Evolutionary conservation across 2,888 invertebrate species (phyloP), one percentile per base, ranked within the genome.

Genomic region (Disparrhopalites patrizii): DNA sequence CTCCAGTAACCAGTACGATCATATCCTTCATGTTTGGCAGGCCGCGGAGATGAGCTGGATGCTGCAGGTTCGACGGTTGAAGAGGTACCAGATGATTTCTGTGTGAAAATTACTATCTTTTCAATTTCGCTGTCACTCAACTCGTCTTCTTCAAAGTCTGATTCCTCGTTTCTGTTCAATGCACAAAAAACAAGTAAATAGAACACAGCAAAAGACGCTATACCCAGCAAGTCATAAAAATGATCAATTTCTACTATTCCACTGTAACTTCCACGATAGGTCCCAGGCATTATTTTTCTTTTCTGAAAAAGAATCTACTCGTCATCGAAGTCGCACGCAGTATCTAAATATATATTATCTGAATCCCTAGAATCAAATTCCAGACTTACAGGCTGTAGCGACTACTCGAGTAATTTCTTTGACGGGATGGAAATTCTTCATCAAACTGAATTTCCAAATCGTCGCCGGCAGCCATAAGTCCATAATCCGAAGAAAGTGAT

Each of bases 361-460:
- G 65, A 20, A 57, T 18, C 8, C 7, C 33, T 8, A 13, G 7
- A 33, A 28, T 30, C 13, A 8, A 31, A 38, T 40, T 7, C 43
- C 18, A 60, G 43, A 68, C 68, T 70, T 65, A 68, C 68, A 70
- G 61, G 55, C 67, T 68, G 60, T 63, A 63, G 43, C 67, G 43
- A 36, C 68, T 69, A 58, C 62, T 70, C 36, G 67, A 66, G 50
- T 66, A 69, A 27, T 66, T 69, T 68, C 91, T 82, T 20, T 91
- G 91, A 65, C 87, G 86, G 1, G 90, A 90, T 18, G 80, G 84
- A 71, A 81, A 36, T 80, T 98, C 98, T 82, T 97, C 97, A 78
- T 98, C 97, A 78, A 98, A 93, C 81, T 94, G 92, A 82, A 98
- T 98, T 80, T 95, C 93, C 72, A 96, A 81, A 79, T 95, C 95